A percentile compares a stretch with the other conserved stretches of the same genome.
These are phyloP conservation scores for Lepisosteus osseus DNA, from an alignment of 2,113 vertebrate species.

Conservation along the genomic window DNA sequence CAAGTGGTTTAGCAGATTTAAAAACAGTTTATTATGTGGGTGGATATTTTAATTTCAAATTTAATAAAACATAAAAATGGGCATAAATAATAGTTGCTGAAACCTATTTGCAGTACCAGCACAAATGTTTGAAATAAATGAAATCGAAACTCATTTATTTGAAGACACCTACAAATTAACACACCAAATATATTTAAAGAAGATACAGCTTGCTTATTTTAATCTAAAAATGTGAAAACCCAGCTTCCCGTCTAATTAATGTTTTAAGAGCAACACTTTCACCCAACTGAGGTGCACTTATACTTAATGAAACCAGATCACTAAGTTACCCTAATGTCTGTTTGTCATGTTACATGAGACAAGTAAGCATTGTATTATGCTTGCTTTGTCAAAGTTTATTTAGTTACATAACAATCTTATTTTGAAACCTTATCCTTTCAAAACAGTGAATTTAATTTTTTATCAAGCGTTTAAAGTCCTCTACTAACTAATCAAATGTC, in stretches of 20 bases:
- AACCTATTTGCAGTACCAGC: too few species aligned
- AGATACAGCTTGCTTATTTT: background rate
- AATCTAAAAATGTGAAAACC: background rate
- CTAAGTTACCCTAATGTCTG: slow-evolving; percentile 16
- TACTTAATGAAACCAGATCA: background rate
- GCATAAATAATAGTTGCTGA: too few species aligned
- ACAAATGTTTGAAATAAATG: too few species aligned
- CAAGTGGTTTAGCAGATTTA: too few species aligned
- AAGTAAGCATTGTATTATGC: slow-evolving; percentile 35
- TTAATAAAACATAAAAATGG: too few species aligned
- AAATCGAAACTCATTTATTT: too few species aligned
- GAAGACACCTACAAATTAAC: too few species aligned
- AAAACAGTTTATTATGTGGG: too few species aligned
- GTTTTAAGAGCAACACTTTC: background rate
- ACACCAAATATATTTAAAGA: background rate
- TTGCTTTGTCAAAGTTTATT: slow-evolving; percentile 24
- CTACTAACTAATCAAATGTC: too few species aligned
- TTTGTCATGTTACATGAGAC: slow-evolving; percentile 24
- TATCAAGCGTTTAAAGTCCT: too few species aligned
- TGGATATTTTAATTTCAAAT: too few species aligned
- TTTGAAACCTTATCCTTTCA: background rate
- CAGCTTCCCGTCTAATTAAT: background rate
- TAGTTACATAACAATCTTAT: slow-evolving; percentile 33
- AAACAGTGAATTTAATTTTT: too few species aligned
- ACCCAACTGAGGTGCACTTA: background rate